A percentile compares a stretch with the other conserved stretches of the same genome.
Evolutionary conservation across 2,888 invertebrate genomes (phyloP).

Genomic region (Torymus auratus): DNA sequence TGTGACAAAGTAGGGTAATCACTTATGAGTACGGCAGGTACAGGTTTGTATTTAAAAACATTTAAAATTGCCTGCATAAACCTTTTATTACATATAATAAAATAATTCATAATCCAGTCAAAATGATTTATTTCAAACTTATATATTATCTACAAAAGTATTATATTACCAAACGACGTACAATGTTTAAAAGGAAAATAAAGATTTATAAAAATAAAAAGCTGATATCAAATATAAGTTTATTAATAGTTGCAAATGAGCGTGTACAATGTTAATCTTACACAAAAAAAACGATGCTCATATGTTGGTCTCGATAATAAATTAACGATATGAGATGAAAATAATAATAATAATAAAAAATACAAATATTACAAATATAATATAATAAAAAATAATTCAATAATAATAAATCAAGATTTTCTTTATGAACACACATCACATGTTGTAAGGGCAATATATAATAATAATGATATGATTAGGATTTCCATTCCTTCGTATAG

Average conservation of each 20-base stretch:
- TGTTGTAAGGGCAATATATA: slow-evolving; percentile 56
- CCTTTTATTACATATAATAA: not conserved
- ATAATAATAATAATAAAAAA: slow-evolving; percentile 53
- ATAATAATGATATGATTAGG: slow-evolving; percentile 43
- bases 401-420: slow-evolving; percentile 59
- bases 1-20: too few relatives aligned
- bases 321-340: slow-evolving; percentile 66
- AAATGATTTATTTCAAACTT: too few relatives aligned
- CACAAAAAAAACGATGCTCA: slow-evolving; percentile 63
- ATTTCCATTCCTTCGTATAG: slow-evolving; percentile 52
- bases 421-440: slow-evolving; percentile 68
- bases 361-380: slow-evolving; percentile 54
- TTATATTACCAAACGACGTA: not conserved
- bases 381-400: slow-evolving; percentile 34
- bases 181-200: not conserved
- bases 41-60: too few relatives aligned
- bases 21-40: too few relatives aligned
- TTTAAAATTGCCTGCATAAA: too few relatives aligned
- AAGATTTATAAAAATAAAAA: slow-evolving; percentile 2
- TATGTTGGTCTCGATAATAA: slow-evolving; percentile 60
- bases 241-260: slow-evolving; percentile 60
- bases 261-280: slow-evolving; percentile 68
- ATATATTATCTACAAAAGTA: not conserved
- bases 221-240: slow-evolving; percentile 58
- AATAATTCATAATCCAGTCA: not conserved